Conservation (phyloP, 2,113 vertebrate species). For the Raja brachyura region DNA sequence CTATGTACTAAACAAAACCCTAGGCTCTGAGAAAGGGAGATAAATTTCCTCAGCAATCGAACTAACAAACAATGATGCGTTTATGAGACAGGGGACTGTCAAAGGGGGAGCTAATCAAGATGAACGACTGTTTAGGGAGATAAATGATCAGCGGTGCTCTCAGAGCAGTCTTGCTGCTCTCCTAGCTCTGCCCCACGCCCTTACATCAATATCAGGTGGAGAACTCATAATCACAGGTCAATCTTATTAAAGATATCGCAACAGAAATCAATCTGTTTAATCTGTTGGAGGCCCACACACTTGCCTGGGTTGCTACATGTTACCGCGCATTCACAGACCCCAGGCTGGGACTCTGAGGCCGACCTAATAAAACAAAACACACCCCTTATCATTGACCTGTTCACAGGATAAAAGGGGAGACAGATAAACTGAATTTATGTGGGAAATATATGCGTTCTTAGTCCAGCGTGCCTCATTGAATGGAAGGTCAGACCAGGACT, state of each 20-base stretch:
- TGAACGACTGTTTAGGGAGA: constrained; percentile 10
- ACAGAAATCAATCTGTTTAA: constrained; percentile 8
- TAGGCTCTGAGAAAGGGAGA: background rate
- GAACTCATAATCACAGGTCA: constrained; percentile 13
- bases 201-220: background rate
- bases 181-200: background rate
- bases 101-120: background rate
- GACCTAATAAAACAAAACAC: background rate
- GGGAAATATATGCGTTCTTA: background rate
- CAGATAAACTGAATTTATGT: background rate
- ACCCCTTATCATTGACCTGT: background rate
- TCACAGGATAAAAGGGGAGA: background rate
- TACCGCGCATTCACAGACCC: background rate
- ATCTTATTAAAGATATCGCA: constrained; percentile 7
- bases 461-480: background rate
- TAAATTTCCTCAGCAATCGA: background rate
- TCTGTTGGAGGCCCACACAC: background rate
- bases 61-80: background rate
- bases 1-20: no score
- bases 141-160: background rate
- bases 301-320: no score
- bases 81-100: background rate
- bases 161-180: background rate
- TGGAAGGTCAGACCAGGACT: background rate
- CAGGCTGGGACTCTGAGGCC: no score